Base-by-base conservation (phyloP, 2,888 invertebrate species). In the Cylindroiulus punctatus region DNA sequence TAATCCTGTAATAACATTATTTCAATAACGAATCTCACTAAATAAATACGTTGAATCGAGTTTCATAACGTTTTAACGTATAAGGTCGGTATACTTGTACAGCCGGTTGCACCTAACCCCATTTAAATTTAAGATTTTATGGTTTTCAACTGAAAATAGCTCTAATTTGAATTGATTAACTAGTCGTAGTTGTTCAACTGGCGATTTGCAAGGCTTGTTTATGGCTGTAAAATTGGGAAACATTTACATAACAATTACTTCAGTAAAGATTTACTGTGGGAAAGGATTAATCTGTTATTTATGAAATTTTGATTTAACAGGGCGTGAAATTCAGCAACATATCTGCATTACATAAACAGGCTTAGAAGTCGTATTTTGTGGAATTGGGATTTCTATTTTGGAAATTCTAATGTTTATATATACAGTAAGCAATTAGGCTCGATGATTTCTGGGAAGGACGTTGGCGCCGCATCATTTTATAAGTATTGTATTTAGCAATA, bases 211-310 rank as follows among this genome's bases (percentile, higher is more conserved):
- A 65, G 26, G 22, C 76, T 76, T 76, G 76, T 76, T 76, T 76
- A 76, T 30, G 26, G 76, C 30, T 26, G 26, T 30, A 30, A 30
- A 76, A 76, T n/a, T 14, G 76, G 26, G 30, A 76, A 76, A 76
- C 76, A 76, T 76, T 76, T 76, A 10, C 76, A 76, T 76, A 76
- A 76, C 14, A 76, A 76, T 76, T 76, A 30, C 76, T 76, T 76
- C 8, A 30, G 76, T 26, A 36, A 76, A 76, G 76, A 76, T 76
- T 76, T 76, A 76, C 76, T 76, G 30, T 1, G 0, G 0, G 26
- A 76, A 76, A 76, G 0, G 65, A 10, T 76, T 76, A 76, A 76
- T 76, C 76, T 30, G 26, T 76, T 30, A 76, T 76, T 76, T 76
- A 76, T 76, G 76, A 76, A 76, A 76, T 76, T 76, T 76, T 12